Base-by-base conservation (phyloP, 2,797 vertebrate species). In the Peromyscus eremicus region DNA sequence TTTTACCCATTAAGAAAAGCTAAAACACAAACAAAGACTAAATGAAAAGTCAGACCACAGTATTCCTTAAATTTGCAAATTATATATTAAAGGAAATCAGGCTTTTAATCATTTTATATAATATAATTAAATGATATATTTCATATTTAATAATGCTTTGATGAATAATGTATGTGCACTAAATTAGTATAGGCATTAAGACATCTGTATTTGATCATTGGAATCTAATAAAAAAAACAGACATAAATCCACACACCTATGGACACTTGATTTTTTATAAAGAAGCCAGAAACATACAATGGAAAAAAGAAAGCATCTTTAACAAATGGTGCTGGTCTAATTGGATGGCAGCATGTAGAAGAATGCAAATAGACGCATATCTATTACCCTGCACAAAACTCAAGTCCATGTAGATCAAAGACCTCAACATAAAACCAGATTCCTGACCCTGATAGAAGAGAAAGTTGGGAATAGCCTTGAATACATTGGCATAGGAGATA, bases 121-220 rank as follows among this genome's bases (percentile, higher is more conserved):
- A n/a, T 85, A 60, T 17, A 62, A 64, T 40, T 81, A 92, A 83
- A 73, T 68, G 7, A 52, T 52, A 64, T 73, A 43, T 57, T 43
- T 79, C n/a, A 57, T 89, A 62, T 37, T 91, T 80, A 94, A 92
- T 60, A 49, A 79, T 89, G 62, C 29, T 64, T 89, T 70, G 12
- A 64, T 89, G 75, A 68, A 37, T 80, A 68, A 2, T 88, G 17
- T 10, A 70, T 85, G 37, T 55, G 0, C 3, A 95, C 4, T 77
- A 90, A 85, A 5, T 6, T 57, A 68, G 7, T 46, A 5, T 37
- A 71, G 21, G 13, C 71, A 92, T 70, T 49, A 49, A 49, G 49
- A 49, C 49, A 49, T 76, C 14, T 80, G 5, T 27, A 8, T 85
- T 83, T 70, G 17, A 37, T n/a, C 34, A 37, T 70, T n/a, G 16